A percentile compares a stretch with the other conserved stretches of the same genome.
phyloP scores from a whole-genome alignment of 2,113 vertebrate genomes.

The Grammomys surdaster region DNA sequence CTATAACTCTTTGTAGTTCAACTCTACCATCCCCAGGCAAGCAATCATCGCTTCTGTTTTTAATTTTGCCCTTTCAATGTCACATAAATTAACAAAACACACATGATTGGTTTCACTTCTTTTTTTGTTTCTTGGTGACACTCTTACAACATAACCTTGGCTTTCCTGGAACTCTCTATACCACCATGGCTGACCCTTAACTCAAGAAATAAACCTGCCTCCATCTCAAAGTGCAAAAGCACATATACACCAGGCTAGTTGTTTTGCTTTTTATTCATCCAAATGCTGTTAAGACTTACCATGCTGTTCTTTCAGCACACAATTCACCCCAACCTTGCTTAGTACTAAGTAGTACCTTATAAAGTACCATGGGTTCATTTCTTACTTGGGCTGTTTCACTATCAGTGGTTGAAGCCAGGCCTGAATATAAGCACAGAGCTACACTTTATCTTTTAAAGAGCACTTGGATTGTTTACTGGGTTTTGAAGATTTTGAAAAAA shows the following conservation, averaged over 20 bases:
- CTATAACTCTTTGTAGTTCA: neutral
- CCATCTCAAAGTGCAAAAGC: neutral
- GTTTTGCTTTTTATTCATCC: conserved; percentile 8
- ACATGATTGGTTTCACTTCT: neutral
- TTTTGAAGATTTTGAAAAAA: neutral
- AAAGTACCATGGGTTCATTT: neutral
- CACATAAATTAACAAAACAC: conserved; percentile 15
- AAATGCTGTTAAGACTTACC: neutral
- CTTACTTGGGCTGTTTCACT: neutral
- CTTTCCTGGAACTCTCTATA: neutral
- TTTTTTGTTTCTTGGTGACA: neutral
- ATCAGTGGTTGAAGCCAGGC: neutral
- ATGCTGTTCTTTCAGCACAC: neutral
- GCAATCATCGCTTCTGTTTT: neutral
- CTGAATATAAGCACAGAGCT: neutral
- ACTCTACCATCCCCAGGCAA: neutral
- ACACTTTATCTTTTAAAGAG: neutral
- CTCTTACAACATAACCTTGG: neutral
- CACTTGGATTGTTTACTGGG: neutral
- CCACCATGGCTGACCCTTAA: neutral
- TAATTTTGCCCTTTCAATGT: neutral
- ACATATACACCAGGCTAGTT: neutral
- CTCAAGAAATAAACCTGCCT: neutral
- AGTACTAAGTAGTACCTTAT: neutral
- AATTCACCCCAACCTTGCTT: neutral